These are phyloP conservation scores for Notolabrus celidotus DNA, from an alignment of 2,797 vertebrate species.

Conservation along the genomic window DNA sequence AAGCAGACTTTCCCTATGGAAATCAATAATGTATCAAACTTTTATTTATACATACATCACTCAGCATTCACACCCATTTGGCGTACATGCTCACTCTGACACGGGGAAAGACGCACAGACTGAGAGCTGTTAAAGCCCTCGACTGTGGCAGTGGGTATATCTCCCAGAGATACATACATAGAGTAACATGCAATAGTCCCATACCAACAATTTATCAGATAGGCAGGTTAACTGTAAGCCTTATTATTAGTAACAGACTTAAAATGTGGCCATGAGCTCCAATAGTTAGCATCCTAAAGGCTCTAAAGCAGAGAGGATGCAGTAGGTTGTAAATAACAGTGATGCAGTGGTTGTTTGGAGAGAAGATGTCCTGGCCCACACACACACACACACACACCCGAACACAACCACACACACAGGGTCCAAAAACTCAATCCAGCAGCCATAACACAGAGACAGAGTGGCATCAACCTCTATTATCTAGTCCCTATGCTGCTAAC, in stretches of 20 bases:
- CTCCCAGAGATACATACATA: slow-evolving; percentile 25
- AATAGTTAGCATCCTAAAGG: slow-evolving; percentile 15
- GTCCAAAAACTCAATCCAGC: slow-evolving; percentile 76
- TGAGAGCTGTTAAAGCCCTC: slow-evolving; percentile 55
- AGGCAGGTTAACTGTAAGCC: slow-evolving; percentile 1
- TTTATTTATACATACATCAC: slow-evolving; percentile 48
- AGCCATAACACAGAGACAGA: slow-evolving; percentile 79
- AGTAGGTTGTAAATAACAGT: slow-evolving; percentile 41
- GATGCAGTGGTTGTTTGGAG: slow-evolving; percentile 43
- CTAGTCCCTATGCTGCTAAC: slow-evolving; percentile 83
- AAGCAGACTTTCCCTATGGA: slow-evolving; percentile 32
- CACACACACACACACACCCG: background rate
- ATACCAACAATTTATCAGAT: slow-evolving; percentile 30
- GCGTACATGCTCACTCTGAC: slow-evolving; percentile 37
- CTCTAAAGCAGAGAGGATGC: slow-evolving; percentile 17
- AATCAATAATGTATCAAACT: slow-evolving; percentile 58
- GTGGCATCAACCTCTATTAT: slow-evolving; percentile 85
- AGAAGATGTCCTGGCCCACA: slow-evolving; percentile 9
- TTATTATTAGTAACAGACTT: slow-evolving; percentile 1
- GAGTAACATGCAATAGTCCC: slow-evolving; percentile 24
- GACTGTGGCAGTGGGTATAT: slow-evolving; percentile 25
- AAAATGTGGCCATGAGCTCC: slow-evolving; percentile 1
- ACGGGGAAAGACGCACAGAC: slow-evolving; percentile 2
- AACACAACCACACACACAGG: slow-evolving; percentile 19
- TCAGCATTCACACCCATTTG: slow-evolving; percentile 30